Evolutionary conservation across 2,113 vertebrate species (phyloP).

Genomic region (Muntiacus muntjak): DNA sequence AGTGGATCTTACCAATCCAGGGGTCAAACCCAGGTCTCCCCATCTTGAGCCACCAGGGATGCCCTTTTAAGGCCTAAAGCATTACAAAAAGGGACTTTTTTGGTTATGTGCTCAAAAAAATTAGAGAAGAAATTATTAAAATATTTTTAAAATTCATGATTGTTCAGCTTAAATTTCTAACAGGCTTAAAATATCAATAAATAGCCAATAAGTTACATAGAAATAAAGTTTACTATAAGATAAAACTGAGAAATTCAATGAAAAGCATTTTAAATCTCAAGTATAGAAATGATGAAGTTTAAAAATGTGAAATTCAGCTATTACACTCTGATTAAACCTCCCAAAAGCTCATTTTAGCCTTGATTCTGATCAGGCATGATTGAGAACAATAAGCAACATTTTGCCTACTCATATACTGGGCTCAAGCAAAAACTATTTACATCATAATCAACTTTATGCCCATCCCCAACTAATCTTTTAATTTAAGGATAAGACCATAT

Average conservation of each 20-base stretch:
- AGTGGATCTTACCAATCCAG: background rate
- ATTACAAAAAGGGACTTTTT: background rate
- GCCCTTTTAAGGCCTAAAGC: background rate
- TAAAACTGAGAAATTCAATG: background rate
- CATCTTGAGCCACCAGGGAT: background rate
- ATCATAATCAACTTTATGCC: background rate
- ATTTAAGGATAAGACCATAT: background rate
- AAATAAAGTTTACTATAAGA: background rate
- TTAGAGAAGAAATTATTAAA: background rate
- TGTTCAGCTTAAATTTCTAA: background rate
- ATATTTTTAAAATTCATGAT: background rate
- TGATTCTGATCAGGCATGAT: background rate
- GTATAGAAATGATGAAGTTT: background rate
- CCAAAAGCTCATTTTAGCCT: background rate
- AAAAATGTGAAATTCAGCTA: background rate
- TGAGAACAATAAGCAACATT: background rate
- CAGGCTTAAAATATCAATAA: background rate
- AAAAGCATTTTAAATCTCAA: slow-evolving; percentile 20
- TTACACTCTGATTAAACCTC: background rate
- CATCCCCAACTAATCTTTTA: background rate
- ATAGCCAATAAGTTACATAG: background rate
- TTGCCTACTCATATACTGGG: background rate
- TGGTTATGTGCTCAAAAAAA: background rate
- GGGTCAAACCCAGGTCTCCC: background rate
- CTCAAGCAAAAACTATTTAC: background rate